Evolutionary conservation across 1,140 invertebrate species (phyloP).

Genomic region (Choristoneura fumiferana): DNA sequence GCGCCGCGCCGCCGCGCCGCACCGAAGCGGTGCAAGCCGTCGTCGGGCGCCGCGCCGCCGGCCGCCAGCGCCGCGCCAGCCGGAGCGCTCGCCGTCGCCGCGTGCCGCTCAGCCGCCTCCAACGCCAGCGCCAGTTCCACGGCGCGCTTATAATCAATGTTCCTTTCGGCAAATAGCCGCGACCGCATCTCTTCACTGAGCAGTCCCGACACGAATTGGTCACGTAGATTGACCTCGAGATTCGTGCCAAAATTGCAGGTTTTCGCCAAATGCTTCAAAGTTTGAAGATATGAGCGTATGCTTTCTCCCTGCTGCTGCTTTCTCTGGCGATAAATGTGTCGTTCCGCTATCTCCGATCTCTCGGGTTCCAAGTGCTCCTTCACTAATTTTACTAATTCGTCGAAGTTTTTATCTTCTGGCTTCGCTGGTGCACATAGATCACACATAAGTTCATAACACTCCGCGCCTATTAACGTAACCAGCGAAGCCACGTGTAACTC

Average conservation of each 20-base stretch:
- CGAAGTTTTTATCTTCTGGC: conserved; percentile 31
- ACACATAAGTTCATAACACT: conserved; percentile 32
- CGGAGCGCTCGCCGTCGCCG: conserved; percentile 1
- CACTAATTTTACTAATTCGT: conserved; percentile 35
- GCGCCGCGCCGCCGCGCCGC: not conserved
- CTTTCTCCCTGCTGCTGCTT: conserved; percentile 25
- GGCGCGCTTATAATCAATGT: conserved; percentile 27
- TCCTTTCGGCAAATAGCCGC: conserved; percentile 27
- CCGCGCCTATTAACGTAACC: conserved; percentile 29
- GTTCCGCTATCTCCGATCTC: too few species aligned
- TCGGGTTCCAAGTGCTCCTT: conserved; percentile 43
- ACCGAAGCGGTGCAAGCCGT: conserved; percentile 1
- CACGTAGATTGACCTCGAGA: conserved; percentile 31
- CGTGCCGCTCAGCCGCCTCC: conserved; percentile 23
- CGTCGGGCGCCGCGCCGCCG: not conserved
- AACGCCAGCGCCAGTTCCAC: conserved; percentile 26
- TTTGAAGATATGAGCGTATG: conserved; percentile 31
- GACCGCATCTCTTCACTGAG: conserved; percentile 34
- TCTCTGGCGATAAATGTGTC: too few species aligned
- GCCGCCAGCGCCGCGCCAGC: not conserved
- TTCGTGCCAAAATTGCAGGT: conserved; percentile 31
- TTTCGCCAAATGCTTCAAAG: conserved; percentile 36
- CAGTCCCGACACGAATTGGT: conserved; percentile 35
- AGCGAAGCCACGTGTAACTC: conserved; percentile 28
- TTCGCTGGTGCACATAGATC: conserved; percentile 34